Base-by-base conservation (phyloP, 2,113 vertebrate species). In the Microtus richardsoni region DNA sequence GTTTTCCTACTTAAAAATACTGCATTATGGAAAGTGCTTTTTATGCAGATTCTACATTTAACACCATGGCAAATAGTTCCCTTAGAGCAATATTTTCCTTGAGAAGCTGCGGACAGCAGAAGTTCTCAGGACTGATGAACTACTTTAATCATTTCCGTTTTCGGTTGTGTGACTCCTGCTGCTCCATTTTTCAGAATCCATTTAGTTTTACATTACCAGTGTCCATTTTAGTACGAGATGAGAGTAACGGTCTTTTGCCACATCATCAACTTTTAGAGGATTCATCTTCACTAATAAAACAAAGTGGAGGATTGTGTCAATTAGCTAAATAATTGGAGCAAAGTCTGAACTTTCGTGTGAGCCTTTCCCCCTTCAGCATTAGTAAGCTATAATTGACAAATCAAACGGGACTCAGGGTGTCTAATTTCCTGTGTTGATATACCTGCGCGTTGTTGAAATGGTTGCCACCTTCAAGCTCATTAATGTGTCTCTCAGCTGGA, bases 131-230 rank as follows among this genome's bases (percentile, higher is more conserved):
- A 47, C 77, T 94, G 78, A 95, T 85, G 54, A 77, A 74, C 94
- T 87, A 39, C 62, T 97, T 95, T 85, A 88, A 88, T 97, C 71
- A 95, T 70, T 93, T 93, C 36, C 22, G 84, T 93, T 95, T 96
- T 96, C 87, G 89, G 82, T 91, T 87, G 93, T 87, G 41, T 93
- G 91, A 91, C 24, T 93, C 64, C 75, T 89, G 21, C 68, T 88
- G 58, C 80, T 96, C 75, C 62, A 68, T 90, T 88, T 96, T 92
- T 96, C 52, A 95, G 93, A 97, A 97, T 94, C 95, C 93, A 95
- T 91, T 96, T 94, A 87, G 70, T 95, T 97, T 95, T 90, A 22
- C 74, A 88, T 96, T 93, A 96, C 83, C 22, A 68, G 64, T 94
- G 74, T 91, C 93, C 97, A 90, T 95, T 84, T 96, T 95, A 68